Evolutionary conservation across 2,888 invertebrate species (phyloP), one percentile per base, ranked within the genome.

Genomic region (Cryptophagus acutangulus): DNA sequence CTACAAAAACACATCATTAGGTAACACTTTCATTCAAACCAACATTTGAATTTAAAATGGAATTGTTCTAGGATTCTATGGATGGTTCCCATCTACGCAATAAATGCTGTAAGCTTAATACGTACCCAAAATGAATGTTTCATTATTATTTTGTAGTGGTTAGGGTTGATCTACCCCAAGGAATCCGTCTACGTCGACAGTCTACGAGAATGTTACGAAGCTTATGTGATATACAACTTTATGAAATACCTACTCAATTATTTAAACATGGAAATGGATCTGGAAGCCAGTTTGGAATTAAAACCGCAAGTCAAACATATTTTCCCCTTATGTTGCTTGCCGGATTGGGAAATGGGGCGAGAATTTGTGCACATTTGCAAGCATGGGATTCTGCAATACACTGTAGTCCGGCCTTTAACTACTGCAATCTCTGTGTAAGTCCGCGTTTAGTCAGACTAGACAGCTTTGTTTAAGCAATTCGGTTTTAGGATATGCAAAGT

Each of bases 61-160:
- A 8, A 20, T 55, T 51, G 51, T 75, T 77, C 51, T 71, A 88
- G 90, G 67, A 87, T 95, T 67, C 67, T 95, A 54, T 94, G 94
- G 93, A 95, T 95, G 95, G 94, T 95, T 38, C 95, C 95, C 45
- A 93, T 95, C 58, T 95, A 95, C 75, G 91, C 93, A 26, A 70
- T 90, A 5, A 93, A 95, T 79, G 92, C 94, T 51, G 87, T 88
- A 76, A 80, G 84, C 77, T 20, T 39, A 16, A 25, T 4, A 12
- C 6, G 9, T 33, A 5, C 8, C 30, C n/a, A 12, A 17, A 41
- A 38, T 28, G 3, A 16, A 29, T 36, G 28, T 41, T 43, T 37
- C 20, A 49, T 17, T 13, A 36, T 41, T 29, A 39, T 39, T 44
- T 65, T 63, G 42, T 65, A 84, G 83, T 92, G 90, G 90, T 75